Base-by-base conservation (phyloP, 2,113 vertebrate species). In the Salvelinus alpinus region DNA sequence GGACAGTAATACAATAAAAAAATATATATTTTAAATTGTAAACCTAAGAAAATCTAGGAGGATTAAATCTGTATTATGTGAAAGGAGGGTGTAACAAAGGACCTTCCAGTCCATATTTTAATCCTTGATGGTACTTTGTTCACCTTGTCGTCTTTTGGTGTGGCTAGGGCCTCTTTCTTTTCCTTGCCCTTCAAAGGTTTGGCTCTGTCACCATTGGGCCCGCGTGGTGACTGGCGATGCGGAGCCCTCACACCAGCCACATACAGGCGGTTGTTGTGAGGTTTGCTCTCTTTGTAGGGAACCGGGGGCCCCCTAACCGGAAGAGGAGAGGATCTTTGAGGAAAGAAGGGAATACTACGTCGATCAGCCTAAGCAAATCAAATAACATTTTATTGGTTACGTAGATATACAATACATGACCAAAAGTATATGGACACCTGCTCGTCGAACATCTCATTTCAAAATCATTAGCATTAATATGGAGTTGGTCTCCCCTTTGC, bases 121-220 rank as follows among this genome's bases (percentile, higher is more conserved):
- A 51, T 3, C 47, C 47, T 51, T 51, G 12, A 51, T 51, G 34
- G 34, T 34, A 51, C 60, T 51, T 27, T 24, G 11, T 12, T 83
- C 88, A 99, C 97, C 95, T 98, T 98, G 54, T 98, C 96, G 1
- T 97, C 97, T 90, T 95, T 97, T 78, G 91, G 90, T 94, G 94
- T 98, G 81, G 88, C 91, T 9, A 86, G 66, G 11, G 89, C 91
- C 25, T 98, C 97, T 82, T 94, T 99, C 90, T 95, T 98, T 38
- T 98, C 96, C 80, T 95, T 95, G 82, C 88, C 89, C 25, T 94
- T 97, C 71, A 92, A 86, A 0, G 89, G 80, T 84, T 94, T 97
- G 69, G 90, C 91, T 87, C 91, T 93, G 62, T 97, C 96, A 2
- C 38, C 94, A 2, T 95, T 96, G 77, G 90, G 74, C 67, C 89